Evolutionary conservation across 2,797 vertebrate species (phyloP), one percentile per base, ranked within the genome.

Genomic region (Sardinella longiceps): DNA sequence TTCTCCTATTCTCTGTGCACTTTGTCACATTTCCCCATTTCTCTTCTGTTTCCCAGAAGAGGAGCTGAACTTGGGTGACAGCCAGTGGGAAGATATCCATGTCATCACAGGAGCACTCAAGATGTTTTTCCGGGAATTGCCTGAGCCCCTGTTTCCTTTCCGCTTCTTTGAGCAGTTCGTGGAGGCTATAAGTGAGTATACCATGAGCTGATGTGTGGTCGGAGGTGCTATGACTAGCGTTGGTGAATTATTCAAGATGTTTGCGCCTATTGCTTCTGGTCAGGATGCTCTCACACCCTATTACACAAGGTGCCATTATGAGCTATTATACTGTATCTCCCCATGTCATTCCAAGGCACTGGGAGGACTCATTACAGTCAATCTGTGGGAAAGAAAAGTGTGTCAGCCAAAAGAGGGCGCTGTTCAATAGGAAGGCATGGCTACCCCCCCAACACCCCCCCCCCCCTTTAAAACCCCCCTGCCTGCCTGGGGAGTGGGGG

Each of bases 51-150:
- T 96, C 94, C 94, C 94, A 99, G 98, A 99, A 97, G 97, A 98
- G 94, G 95, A 96, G 92, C 95, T 98, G 94, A 96, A 98, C 96
- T 97, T 99, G 96, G 97, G 97, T 90, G 96, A 97, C 95, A 97
- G 94, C 95, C 98, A 98, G 96, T 98, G 97, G 97, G 98, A 98
- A 95, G 98, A 99, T 95, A 95, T 99, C 95, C 97, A 99, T 87
- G 97, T 99, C 90, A 95, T 99, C 96, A 98, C 97, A 84, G 98
- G 98, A 94, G 98, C 97, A 91, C 97, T 99, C 91, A 99, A 99
- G 96, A 95, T 99, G 98, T 99, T 99, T 96, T 98, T 98, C 95
- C 96, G 97, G 90, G 97, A 98, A 94, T 96, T 99, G 92, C 96
- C 98, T 85, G 98, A 99, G 92, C 98, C 98, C 12, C 95, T 99